Conservation (phyloP, 2,888 invertebrate genomes). For the Eulithis prunata region DNA sequence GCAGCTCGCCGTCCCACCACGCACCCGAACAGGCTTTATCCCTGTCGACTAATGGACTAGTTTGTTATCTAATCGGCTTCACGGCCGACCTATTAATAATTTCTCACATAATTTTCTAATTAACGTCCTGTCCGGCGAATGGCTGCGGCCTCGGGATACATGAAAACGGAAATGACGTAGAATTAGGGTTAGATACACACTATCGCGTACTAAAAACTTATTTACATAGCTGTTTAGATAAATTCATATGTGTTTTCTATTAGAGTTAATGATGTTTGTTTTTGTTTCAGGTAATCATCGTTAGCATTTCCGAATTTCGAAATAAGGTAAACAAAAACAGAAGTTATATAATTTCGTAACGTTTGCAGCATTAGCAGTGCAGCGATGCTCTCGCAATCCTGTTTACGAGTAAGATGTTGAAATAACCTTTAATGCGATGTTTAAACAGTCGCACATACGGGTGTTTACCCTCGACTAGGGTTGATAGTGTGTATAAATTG, state of each 20-base stretch:
- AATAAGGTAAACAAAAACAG: conserved; percentile 52
- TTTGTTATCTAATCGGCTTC: conserved; percentile 83
- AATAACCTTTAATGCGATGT: conserved; percentile 53
- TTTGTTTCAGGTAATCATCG: conserved; percentile 76
- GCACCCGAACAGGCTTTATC: conserved; percentile 56
- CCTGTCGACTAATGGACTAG: conserved; percentile 80
- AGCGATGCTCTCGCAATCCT: conserved; percentile 52
- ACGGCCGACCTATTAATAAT: conserved; percentile 81
- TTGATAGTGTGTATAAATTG: conserved; percentile 66
- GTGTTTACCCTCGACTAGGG: conserved; percentile 54
- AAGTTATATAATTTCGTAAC: conserved; percentile 43
- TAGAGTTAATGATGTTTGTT: conserved; percentile 54
- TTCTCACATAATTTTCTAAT: conserved; percentile 82
- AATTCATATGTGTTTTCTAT: conserved; percentile 44
- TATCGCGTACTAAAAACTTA: conserved; percentile 51
- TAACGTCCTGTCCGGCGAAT: conserved; percentile 73
- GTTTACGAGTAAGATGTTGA: conserved; percentile 53
- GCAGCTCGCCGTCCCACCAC: conserved; percentile 33
- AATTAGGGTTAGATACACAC: conserved; percentile 57
- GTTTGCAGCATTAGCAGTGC: conserved; percentile 47
- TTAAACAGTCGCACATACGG: conserved; percentile 55
- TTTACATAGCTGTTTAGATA: conserved; percentile 50
- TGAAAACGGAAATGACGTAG: conserved; percentile 70
- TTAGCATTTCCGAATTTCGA: conserved; percentile 47
- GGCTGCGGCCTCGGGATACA: conserved; percentile 61